A percentile compares a stretch with the other conserved stretches of the same genome.
Evolutionary conservation across 2,797 vertebrate species (phyloP).

Genomic region (Huso huso): DNA sequence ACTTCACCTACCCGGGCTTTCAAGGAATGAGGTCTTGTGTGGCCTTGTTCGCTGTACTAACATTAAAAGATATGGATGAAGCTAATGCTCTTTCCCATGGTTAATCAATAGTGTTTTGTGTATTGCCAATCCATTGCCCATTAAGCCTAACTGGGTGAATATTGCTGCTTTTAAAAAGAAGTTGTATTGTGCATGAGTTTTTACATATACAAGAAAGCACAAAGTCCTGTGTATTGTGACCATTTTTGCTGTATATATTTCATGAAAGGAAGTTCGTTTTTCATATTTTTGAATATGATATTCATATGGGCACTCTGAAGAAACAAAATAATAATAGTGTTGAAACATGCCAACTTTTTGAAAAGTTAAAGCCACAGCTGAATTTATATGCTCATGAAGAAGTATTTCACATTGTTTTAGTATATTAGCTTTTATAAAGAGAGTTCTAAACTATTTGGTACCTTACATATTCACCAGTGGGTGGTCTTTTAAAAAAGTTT

Average conservation of each 20-base stretch:
- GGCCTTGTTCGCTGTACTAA: constrained; percentile 34
- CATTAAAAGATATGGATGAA: constrained; percentile 25
- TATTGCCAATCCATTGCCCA: constrained; percentile 47
- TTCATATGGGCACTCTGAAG: constrained; percentile 31
- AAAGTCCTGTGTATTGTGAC: constrained; percentile 47
- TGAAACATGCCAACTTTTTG: constrained; percentile 26
- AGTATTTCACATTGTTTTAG: not conserved
- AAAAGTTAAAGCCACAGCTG: constrained; percentile 28
- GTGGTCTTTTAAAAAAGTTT: constrained; percentile 29
- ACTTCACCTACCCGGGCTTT: constrained; percentile 80
- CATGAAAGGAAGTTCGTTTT: constrained; percentile 11
- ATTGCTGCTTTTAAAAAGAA: constrained; percentile 33
- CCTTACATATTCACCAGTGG: constrained; percentile 18
- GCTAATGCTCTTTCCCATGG: constrained; percentile 42
- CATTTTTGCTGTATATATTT: constrained; percentile 45
- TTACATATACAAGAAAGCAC: constrained; percentile 50
- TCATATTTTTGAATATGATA: constrained; percentile 20
- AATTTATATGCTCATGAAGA: constrained; percentile 26
- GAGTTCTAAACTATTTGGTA: not conserved
- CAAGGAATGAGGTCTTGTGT: constrained; percentile 67
- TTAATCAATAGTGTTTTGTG: constrained; percentile 35
- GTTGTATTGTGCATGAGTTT: constrained; percentile 46
- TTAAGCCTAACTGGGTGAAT: constrained; percentile 45
- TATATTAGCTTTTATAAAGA: constrained; percentile 8
- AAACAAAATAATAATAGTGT: constrained; percentile 2